Evolutionary conservation across 2,113 vertebrate genomes (phyloP).

Genomic region (Atractosteus spatula): DNA sequence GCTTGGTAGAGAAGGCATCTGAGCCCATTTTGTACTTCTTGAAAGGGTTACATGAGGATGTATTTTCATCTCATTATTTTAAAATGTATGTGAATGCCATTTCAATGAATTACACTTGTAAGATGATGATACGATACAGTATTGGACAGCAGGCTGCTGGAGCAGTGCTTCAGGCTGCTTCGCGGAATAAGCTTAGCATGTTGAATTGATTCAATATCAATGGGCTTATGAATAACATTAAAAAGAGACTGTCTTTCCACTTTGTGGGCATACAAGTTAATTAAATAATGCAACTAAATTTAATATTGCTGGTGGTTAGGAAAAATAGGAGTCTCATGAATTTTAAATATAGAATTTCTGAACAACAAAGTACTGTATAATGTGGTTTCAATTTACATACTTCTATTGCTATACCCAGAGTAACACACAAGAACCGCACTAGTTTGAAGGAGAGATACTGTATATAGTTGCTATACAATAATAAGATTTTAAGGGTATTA

Average conservation of each 20-base stretch:
- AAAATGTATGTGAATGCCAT: too few species aligned
- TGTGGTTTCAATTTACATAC: constrained; percentile 4
- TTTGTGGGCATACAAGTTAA: neutral
- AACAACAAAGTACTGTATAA: neutral
- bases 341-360: constrained; percentile 1
- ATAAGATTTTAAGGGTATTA: too few species aligned
- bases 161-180: neutral
- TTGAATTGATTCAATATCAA: neutral
- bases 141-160: neutral
- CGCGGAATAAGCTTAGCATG: too few species aligned
- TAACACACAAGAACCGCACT: too few species aligned
- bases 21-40: too few species aligned
- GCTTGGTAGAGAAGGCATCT: too few species aligned
- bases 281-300: constrained; percentile 16
- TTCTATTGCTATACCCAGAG: neutral
- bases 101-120: too few species aligned
- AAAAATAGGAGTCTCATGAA: constrained; percentile 16
- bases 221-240: constrained; percentile 6
- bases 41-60: too few species aligned
- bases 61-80: too few species aligned
- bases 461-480: too few species aligned
- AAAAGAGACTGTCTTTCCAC: neutral
- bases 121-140: neutral
- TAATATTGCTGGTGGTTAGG: constrained; percentile 2
- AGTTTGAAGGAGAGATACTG: too few species aligned